Evolutionary conservation across 2,113 vertebrate species (phyloP).

Genomic region (Peromyscus maniculatus): DNA sequence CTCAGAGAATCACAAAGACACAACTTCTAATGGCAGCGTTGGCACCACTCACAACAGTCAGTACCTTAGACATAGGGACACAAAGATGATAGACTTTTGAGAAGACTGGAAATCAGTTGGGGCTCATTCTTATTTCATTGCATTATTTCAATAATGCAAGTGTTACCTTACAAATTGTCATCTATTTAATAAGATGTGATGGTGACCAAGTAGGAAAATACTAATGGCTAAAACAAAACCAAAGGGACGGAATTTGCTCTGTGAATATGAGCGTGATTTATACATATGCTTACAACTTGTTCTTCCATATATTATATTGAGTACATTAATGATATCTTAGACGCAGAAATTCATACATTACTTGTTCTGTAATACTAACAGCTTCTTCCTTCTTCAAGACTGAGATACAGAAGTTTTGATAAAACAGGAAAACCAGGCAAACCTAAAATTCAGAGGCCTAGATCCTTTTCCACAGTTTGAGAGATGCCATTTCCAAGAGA

Average conservation of each 20-base stretch:
- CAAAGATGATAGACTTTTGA: background rate
- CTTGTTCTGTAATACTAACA: background rate
- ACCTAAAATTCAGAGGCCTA: background rate
- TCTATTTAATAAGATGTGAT: slow-evolving; percentile 11
- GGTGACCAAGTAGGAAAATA: slow-evolving; percentile 18
- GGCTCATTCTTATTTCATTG: slow-evolving; percentile 21
- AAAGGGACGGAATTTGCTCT: slow-evolving; percentile 36
- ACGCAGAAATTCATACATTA: slow-evolving; percentile 17
- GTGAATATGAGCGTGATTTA: background rate
- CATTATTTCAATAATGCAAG: background rate
- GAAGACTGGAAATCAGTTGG: slow-evolving; percentile 40
- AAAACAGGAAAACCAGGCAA: slow-evolving; percentile 37
- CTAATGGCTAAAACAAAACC: slow-evolving; percentile 45
- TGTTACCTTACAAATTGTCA: slow-evolving; percentile 31
- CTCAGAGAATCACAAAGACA: slow-evolving; percentile 13
- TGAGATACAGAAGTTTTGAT: slow-evolving; percentile 2
- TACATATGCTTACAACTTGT: background rate
- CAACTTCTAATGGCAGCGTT: slow-evolving; percentile 49
- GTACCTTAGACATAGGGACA: slow-evolving; percentile 16
- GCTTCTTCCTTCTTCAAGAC: slow-evolving; percentile 22
- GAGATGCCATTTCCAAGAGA: slow-evolving; percentile 28
- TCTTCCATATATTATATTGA: slow-evolving; percentile 30
- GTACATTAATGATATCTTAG: background rate
- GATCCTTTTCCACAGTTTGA: slow-evolving; percentile 48
- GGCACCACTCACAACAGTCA: background rate